Evolutionary conservation across 1,140 invertebrate species (phyloP), one percentile per base, ranked within the genome.

Genomic region (Archegozetes longisetosus): DNA sequence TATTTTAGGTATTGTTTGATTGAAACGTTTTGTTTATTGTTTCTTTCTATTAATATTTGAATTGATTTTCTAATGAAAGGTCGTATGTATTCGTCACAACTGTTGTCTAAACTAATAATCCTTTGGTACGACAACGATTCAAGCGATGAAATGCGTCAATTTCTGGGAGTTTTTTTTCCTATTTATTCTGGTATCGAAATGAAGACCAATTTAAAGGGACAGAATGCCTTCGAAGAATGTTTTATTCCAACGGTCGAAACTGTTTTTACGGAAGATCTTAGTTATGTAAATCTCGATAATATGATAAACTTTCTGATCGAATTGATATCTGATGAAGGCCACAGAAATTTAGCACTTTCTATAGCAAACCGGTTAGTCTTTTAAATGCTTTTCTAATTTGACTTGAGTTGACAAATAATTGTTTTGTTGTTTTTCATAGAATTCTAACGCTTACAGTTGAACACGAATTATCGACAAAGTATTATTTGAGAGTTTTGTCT

Each of bases 151-250:
- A 52, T 46, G 27, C n/a, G 23, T 2, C 58, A 59, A n/a, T 59
- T 59, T 40, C 49, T 59, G 13, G 58, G 58, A 3, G 58, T 59
- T 23, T 59, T 52, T 26, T n/a, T 59, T 2, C 58, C 58, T 2
- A 32, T 59, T 59, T 59, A 52, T 40, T 24, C 32, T 12, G 26
- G 28, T 17, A 29, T 49, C 22, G 24, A 52, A 1, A 49, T 20
- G n/a, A 57, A 48, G 47, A 29, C 32, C 20, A 51, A 13, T 1
- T 22, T 53, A 3, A 40, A 47, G 25, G 58, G 58, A 14, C 48
- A 59, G 51, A 52, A 22, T 51, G 23, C 28, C 29, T 24, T 59
- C 6, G 50, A 47, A n/a, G 58, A 59, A 6, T 59, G 58, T 32
- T 59, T 52, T 24, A 22, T 59, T 2, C 27, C 50, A 1, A 59